Evolutionary conservation across 2,797 vertebrate genomes (phyloP), one percentile per base, ranked within the genome.

Genomic region (Acanthiza pusilla): DNA sequence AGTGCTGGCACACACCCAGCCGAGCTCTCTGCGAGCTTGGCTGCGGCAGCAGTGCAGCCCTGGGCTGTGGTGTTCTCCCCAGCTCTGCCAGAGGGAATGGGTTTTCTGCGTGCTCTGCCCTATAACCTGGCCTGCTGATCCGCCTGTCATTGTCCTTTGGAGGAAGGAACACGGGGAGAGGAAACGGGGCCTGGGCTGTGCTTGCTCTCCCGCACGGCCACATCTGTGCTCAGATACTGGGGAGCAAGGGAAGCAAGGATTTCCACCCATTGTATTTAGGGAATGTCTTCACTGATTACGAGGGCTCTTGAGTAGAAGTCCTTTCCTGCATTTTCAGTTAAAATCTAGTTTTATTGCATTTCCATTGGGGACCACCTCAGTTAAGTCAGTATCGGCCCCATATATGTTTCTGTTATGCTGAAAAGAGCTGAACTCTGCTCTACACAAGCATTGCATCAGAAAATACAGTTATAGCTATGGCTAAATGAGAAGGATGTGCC

Each of bases 251-350:
- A 95, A 90, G 81, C 11, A 3, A 94, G 93, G 77, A 95, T 63
- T 96, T 95, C 95, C 96, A 94, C 90, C 84, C 94, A 95, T 95
- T 96, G 92, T 95, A 34, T 47, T 88, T 77, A 71, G 86, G 67
- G 82, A 71, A 87, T 89, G 34, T 87, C 94, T 87, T 92, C 17
- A 10, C 74, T 95, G 91, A 94, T 94, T 91, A 68, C 16, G 2
- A 80, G 51, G 57, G 50, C 53, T 92, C 86, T 73, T n/a, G 82
- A 93, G 88, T 43, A 80, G 84, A 74, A 65, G 36, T 32, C 26
- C 36, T 96, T 96, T 95, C 93, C 94, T 94, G 89, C 61, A 38
- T 53, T 96, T 96, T 85, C 73, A 66, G 38, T 85, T 63, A 61
- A 92, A 92, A 71, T 54, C 65, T 47, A 11, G 42, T 89, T 95